Percentiles rank a stretch among this genome's conserved stretches.
phyloP scores from a whole-genome alignment of 2,888 invertebrate genomes.

The Theretra japonica region DNA sequence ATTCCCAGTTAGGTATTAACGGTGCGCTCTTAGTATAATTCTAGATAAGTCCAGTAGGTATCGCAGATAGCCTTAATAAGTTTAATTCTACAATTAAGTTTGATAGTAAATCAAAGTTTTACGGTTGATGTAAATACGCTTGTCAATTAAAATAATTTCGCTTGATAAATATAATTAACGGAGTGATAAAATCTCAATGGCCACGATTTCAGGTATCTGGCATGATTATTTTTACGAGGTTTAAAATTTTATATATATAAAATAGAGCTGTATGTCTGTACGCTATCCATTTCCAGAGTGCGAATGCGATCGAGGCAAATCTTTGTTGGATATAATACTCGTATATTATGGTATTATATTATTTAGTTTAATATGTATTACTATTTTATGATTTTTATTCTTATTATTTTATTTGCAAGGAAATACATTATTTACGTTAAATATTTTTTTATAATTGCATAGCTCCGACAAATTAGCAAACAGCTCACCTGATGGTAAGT shows the following conservation, averaged over 20 bases:
- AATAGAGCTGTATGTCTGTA: neutral
- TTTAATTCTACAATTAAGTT: conserved; percentile 12
- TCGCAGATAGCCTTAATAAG: conserved; percentile 36
- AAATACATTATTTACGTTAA: no score
- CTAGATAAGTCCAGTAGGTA: conserved; percentile 35
- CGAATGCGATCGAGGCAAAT: no score
- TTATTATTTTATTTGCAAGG: no score
- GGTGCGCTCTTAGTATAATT: conserved; percentile 45
- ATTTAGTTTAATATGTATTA: no score
- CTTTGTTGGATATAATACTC: no score
- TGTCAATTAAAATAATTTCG: conserved; percentile 20
- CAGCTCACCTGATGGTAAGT: no score
- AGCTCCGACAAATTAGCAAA: no score
- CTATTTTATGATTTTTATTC: no score
- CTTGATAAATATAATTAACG: conserved; percentile 12
- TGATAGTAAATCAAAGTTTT: conserved; percentile 13
- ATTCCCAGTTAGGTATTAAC: conserved; percentile 45
- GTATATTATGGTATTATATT: no score
- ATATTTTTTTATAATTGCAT: no score
- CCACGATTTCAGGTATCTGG: neutral
- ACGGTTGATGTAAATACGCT: neutral
- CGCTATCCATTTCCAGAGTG: no score
- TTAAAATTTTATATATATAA: neutral
- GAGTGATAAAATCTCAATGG: neutral
- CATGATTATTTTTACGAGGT: neutral